Evolutionary conservation across 1,140 invertebrate species (phyloP), one percentile per base, ranked within the genome.

Genomic region (Lordiphosa collinella): DNA sequence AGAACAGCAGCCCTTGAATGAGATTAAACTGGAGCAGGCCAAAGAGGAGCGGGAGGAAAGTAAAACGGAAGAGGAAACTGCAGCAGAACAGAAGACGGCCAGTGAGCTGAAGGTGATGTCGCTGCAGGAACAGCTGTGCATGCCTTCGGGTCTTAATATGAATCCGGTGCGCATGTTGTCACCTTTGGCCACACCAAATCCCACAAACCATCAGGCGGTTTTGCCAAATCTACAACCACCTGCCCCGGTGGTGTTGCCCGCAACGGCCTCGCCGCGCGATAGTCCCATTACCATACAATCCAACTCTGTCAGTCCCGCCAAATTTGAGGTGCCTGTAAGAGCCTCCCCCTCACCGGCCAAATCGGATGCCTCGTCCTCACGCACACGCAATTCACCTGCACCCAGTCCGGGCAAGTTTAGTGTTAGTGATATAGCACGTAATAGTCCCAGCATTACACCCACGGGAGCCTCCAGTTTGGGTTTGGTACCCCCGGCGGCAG

Each of bases 71-170:
- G 84, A 88, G 31, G 72, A 86, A 47, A 36, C 51, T 1, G 40
- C 57, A 2, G 54, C 73, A 2, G 84, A 88, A 38, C 80, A 87
- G 31, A 87, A 78, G 2, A 29, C 25, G 18, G 85, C 71, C 22
- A 78, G 71, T 13, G 87, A 89, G 44, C 31, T 88, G 7, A 89
- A 89, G 54, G 86, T 89, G 5, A 69, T 87, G 65, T 86, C 85
- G 6, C 52, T 89, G 22, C 88, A 89, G 38, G 88, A 89, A 49
- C 88, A 89, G 58, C 61, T 89, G 1, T 87, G 78, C 32, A 76
- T 89, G 64, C 88, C 88, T n/a, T 89, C 88, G 0, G 88, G 88
- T 5, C 36, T 89, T 0, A 89, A 89, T 57, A 89, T 89, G 88
- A 89, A 88, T 62, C 88, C 88, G 12, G 86, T 89, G 16, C 80